Base-by-base conservation (phyloP, 2,888 invertebrate species). In the Sphaeridia pumilis region DNA sequence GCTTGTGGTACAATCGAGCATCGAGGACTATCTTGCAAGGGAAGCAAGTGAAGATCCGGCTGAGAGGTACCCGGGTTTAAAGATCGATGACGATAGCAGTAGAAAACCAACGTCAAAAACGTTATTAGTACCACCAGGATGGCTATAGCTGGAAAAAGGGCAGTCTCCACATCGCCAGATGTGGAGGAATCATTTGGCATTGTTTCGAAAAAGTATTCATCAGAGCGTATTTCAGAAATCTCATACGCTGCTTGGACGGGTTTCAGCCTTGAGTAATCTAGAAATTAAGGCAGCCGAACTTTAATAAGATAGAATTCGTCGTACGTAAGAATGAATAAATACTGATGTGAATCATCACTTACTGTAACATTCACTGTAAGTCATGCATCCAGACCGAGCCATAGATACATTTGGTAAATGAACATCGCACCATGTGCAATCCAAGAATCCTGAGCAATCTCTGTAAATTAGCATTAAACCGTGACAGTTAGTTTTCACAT, bases 381-480 rank as follows among this genome's bases (percentile, higher is more conserved):
- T 57, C 43, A n/a, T 46, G 69, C 93, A 93, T 69, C 84, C 87
- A 4, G 77, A 71, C 1, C 10, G 14, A 45, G 28, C 7, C 12
- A 2, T 24, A 22, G 27, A 7, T 34, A 35, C 4, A 20, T 28
- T 41, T 24, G 76, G 70, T 20, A 89, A 75, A 5, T 75, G 72
- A 24, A 83, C 73, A 66, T 82, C 81, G 69, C 92, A 93, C 92
- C 92, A 93, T 69, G 90, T 88, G 71, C 92, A 93, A 52, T 88
- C 88, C 64, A 87, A 75, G 25, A 89, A 77, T 0, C 83, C 84
- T 44, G 77, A 68, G 61, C 75, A 76, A 26, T 70, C 70, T 54
- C 73, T 74, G 64, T 43, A 28, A 46, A 21, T 4, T 10, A 21
- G 26, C 22, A 7, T 47, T 36, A 17, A 27, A 28, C 36, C 26